Conservation (phyloP, 2,888 invertebrate species). For the Noctuana brunneofusca region DNA sequence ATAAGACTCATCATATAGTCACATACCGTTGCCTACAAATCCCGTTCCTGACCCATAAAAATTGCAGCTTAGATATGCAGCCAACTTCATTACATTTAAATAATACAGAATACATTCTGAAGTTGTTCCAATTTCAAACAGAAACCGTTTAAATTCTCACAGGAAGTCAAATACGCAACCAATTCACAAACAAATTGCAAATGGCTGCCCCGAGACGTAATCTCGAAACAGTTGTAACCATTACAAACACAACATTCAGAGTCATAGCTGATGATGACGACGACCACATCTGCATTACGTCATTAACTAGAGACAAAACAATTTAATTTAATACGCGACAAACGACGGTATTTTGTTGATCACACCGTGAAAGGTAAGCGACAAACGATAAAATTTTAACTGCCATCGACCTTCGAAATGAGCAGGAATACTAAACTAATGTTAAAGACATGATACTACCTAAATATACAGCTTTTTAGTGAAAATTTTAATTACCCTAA, state of each 20-base stretch:
- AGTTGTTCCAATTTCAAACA: background rate
- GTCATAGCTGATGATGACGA: conserved; percentile 16
- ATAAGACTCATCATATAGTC: too few species aligned
- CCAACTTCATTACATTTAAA: too few species aligned
- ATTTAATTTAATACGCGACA: conserved; percentile 61
- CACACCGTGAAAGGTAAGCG: background rate
- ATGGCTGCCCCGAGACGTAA: conserved; percentile 17
- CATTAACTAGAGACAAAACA: conserved; percentile 60
- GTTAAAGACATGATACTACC: background rate
- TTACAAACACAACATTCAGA: conserved; percentile 19
- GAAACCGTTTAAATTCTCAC: background rate
- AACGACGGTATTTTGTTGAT: background rate
- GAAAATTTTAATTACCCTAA: too few species aligned
- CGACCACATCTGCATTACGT: conserved; percentile 50
- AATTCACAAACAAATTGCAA: conserved; percentile 14
- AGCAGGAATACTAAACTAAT: background rate
- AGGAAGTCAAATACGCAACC: conserved; percentile 3
- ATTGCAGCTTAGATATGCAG: too few species aligned
- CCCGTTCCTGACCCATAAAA: too few species aligned
- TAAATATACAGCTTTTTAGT: too few species aligned
- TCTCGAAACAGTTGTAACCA: conserved; percentile 15
- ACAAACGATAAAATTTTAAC: background rate
- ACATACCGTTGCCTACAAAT: too few species aligned
- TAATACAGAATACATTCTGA: too few species aligned
- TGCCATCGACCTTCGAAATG: background rate